Evolutionary conservation across 2,113 vertebrate species (phyloP).

Genomic region (Coracopsis vasa): DNA sequence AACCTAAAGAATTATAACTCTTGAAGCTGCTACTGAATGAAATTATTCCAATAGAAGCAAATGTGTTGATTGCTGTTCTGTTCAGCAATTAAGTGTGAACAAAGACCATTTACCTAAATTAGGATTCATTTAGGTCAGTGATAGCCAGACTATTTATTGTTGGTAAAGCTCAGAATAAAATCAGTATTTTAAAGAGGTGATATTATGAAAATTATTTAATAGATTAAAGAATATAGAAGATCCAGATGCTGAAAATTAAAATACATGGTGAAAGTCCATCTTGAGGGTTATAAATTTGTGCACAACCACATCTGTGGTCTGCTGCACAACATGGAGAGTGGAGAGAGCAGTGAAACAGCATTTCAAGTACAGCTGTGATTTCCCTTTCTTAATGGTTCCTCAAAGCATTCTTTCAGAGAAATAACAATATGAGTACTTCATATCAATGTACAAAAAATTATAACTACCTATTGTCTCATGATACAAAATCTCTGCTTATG

Average conservation of each 20-base stretch:
- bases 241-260: slow-evolving; percentile 55
- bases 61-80: slow-evolving; percentile 59
- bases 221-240: slow-evolving; percentile 48
- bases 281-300: background rate
- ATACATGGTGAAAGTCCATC: background rate
- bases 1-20: slow-evolving; percentile 50
- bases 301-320: background rate
- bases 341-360: background rate
- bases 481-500: background rate
- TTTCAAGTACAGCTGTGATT: background rate
- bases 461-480: background rate
- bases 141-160: slow-evolving; percentile 53
- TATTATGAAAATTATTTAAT: background rate
- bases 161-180: slow-evolving; percentile 55
- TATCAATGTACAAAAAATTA: background rate
- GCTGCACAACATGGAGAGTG: background rate
- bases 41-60: slow-evolving; percentile 64
- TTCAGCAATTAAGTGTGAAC: slow-evolving; percentile 49
- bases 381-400: background rate
- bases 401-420: background rate
- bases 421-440: background rate
- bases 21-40: slow-evolving; percentile 48
- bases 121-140: slow-evolving; percentile 57
- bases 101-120: slow-evolving; percentile 66
- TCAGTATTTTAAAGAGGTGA: slow-evolving; percentile 8